Evolutionary conservation across 2,113 vertebrate genomes (phyloP), one percentile per base, ranked within the genome.

Genomic region (Pygoscelis antarcticus): DNA sequence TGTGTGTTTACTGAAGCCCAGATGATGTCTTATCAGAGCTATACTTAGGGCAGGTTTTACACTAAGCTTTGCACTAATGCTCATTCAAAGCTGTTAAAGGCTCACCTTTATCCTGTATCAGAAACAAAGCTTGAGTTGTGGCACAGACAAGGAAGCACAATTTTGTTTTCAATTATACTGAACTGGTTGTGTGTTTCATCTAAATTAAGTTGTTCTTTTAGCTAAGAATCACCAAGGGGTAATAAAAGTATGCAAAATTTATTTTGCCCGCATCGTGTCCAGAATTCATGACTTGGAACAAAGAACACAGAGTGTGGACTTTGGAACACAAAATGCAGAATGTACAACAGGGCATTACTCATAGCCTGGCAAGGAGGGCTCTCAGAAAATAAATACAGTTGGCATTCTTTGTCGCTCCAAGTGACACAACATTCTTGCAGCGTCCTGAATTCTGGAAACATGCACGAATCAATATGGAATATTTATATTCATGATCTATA

Each of bases 321-420:
- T 90, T 96, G 94, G 95, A 98, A 96, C 60, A 91, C n/a, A 94
- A 96, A 96, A 94, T 64, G 90, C 54, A 97, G 90, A 94, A 79
- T 57, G 54, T 22, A 82, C 76, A 90, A 76, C 51, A 93, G 54
- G 60, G 81, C 65, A 83, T 89, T 83, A 78, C 57, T 83, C 84
- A 71, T 52, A 97, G 77, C 70, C 91, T 95, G 42, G 86, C 90
- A 97, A 60, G 7, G 34, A 96, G 61, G 42, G 61, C 20, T 55
- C 76, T 74, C 65, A 95, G 91, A 90, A 98, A 94, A 81, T 79
- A 95, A 95, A 97, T 95, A 90, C 85, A 97, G 87, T 97, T 98
- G 95, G 83, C 96, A 95, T 90, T 85, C 95, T 96, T 96, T 86
- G 57, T 94, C 89, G 84, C 83, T 96, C 62, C 69, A 96, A 97